Percentiles rank a stretch among this genome's conserved stretches.
These are phyloP conservation scores for Sphaeridia pumilis DNA, from an alignment of 2,888 invertebrate species.

Conservation along the genomic window DNA sequence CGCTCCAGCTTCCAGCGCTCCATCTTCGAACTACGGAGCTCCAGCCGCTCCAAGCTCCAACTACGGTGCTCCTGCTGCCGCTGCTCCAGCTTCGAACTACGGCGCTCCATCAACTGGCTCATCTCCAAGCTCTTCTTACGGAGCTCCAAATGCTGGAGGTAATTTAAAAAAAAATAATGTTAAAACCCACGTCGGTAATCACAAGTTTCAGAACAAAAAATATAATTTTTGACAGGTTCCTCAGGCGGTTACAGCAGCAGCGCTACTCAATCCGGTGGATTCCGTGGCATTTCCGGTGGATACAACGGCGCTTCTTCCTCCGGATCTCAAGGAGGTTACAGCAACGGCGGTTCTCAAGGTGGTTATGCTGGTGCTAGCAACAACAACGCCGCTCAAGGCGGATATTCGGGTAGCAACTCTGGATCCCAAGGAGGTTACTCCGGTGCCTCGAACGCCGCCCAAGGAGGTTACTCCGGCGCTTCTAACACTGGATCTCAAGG, in stretches of 20 bases:
- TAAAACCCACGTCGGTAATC: no score
- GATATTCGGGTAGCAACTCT: no score
- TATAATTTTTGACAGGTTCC: neutral
- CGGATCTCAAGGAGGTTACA: no score
- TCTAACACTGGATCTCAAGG: conserved; percentile 3
- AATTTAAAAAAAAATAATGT: no score
- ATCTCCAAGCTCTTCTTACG: conserved; percentile 7
- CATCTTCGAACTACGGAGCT: no score
- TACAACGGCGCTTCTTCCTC: conserved; percentile 3
- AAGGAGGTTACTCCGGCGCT: conserved; percentile 1
- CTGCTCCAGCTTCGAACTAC: neutral
- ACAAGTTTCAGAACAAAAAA: no score
- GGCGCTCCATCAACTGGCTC: conserved; percentile 4
- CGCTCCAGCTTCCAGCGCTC: no score
- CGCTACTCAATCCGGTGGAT: no score
- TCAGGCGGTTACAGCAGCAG: neutral
- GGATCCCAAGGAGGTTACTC: no score
- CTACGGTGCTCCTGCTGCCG: neutral
- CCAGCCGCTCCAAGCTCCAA: neutral
- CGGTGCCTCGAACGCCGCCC: conserved; percentile 4
- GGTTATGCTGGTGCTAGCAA: neutral
- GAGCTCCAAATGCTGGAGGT: conserved; percentile 7
- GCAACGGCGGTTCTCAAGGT: neutral
- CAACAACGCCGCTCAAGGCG: no score
- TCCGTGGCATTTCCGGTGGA: conserved; percentile 1